Conservation (phyloP, 2,797 vertebrate species). For the Ciconia nigra region DNA sequence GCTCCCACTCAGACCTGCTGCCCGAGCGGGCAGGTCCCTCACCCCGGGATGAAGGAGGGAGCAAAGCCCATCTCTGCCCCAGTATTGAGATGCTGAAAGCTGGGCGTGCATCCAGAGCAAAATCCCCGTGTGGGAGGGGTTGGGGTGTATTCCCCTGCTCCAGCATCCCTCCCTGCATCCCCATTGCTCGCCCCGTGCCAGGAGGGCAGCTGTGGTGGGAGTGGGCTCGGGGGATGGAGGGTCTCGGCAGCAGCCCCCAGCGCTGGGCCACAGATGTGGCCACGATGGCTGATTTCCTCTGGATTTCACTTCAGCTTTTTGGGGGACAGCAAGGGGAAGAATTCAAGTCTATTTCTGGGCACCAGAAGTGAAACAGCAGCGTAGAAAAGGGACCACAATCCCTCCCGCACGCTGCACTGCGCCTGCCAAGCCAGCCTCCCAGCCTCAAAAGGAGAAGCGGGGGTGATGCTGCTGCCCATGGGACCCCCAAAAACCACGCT, state of each 20-base stretch:
- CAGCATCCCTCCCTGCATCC: background rate
- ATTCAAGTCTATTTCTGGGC: background rate
- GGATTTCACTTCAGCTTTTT: background rate
- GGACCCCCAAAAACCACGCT: background rate
- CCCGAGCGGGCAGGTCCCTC: background rate
- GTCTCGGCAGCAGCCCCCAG: background rate
- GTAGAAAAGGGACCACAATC: background rate
- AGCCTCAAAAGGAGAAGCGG: background rate
- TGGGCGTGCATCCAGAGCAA: background rate
- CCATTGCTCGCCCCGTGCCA: fast-evolving
- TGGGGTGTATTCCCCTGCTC: background rate
- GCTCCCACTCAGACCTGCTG: background rate
- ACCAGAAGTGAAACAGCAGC: background rate
- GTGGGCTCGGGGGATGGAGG: background rate
- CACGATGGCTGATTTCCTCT: fast-evolving
- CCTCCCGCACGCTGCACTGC: fast-evolving
- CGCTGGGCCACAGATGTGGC: background rate
- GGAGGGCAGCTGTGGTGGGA: background rate
- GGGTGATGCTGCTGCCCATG: background rate
- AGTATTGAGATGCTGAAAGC: background rate
- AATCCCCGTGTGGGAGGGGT: fast-evolving
- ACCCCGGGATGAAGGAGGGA: background rate
- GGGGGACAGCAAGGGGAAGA: too few species aligned
- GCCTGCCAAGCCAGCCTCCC: background rate
- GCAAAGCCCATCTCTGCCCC: background rate